Evolutionary conservation across 1,140 invertebrate species (phyloP).

Genomic region (Drosophila pachea): DNA sequence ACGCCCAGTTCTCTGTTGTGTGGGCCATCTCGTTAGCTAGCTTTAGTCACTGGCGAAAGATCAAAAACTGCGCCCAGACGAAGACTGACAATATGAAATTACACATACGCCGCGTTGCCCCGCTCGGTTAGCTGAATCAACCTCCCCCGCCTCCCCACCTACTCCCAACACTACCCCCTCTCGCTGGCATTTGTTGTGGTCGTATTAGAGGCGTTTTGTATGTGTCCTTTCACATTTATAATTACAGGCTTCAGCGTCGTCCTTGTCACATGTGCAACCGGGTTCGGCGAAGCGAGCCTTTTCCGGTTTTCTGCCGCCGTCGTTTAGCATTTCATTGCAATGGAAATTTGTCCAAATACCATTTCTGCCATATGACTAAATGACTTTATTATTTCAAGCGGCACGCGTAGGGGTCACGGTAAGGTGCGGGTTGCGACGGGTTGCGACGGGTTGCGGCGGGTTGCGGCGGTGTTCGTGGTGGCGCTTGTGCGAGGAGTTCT

Average conservation of each 20-base stretch:
- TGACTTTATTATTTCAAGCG: constrained; percentile 61
- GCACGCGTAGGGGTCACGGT: neutral
- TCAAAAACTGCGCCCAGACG: constrained; percentile 51
- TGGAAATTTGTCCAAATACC: constrained; percentile 26
- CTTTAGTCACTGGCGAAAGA: constrained; percentile 42
- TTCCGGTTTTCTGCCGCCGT: constrained; percentile 15
- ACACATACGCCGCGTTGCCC: constrained; percentile 64
- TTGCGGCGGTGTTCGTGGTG: constrained; percentile 1
- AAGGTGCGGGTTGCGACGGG: neutral
- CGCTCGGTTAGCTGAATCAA: constrained; percentile 11
- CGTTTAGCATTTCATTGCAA: constrained; percentile 26
- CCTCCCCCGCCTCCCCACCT: too few species aligned
- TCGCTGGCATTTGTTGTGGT: constrained; percentile 38
- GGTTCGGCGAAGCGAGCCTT: neutral
- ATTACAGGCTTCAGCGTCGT: constrained; percentile 47
- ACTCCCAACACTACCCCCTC: too few species aligned
- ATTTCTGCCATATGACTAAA: constrained; percentile 44
- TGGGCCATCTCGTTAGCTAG: constrained; percentile 36
- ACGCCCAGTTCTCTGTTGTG: constrained; percentile 21
- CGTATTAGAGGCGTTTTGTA: constrained; percentile 30
- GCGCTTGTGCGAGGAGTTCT: constrained; percentile 14
- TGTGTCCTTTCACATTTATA: constrained; percentile 47
- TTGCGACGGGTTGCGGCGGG: too few species aligned
- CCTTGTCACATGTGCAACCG: constrained; percentile 30
- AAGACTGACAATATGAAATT: constrained; percentile 60